phyloP scores from a whole-genome alignment of 2,797 vertebrate species.

The Paedocypris micromegethes region DNA sequence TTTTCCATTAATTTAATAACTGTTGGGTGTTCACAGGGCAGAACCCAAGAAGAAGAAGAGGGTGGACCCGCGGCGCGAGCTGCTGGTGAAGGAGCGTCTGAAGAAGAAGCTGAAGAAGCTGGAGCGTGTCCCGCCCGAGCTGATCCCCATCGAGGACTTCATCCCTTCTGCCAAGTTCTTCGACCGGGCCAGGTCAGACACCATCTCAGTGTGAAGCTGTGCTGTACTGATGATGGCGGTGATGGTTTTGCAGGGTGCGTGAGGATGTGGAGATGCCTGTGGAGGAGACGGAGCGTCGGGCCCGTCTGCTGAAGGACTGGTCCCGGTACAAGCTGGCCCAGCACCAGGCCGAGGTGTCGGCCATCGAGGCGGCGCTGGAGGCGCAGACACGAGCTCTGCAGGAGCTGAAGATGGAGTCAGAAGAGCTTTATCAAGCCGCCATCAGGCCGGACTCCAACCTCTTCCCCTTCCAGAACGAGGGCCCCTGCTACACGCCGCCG shows the following conservation, averaged over 20 bases:
- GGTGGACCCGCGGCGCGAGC: conserved; percentile 78
- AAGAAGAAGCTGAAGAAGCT: conserved; percentile 83
- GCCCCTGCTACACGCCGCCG: conserved; percentile 78
- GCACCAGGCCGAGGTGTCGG: conserved; percentile 69
- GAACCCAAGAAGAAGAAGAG: conserved; percentile 93
- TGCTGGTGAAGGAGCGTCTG: conserved; percentile 77
- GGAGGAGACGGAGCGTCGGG: conserved; percentile 80
- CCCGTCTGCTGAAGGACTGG: conserved; percentile 86
- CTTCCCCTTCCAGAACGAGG: conserved; percentile 78
- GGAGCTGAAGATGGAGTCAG: conserved; percentile 78
- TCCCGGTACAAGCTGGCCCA: conserved; percentile 76
- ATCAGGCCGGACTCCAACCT: conserved; percentile 71
- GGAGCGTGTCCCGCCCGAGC: conserved; percentile 78
- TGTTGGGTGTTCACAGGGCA: conserved; percentile 62
- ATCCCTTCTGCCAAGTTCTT: conserved; percentile 67
- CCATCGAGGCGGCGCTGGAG: conserved; percentile 66
- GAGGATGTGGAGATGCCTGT: conserved; percentile 56
- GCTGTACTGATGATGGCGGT: neutral
- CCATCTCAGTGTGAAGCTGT: too few species aligned
- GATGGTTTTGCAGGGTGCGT: conserved; percentile 65
- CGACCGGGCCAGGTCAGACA: conserved; percentile 74
- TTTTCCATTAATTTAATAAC: neutral
- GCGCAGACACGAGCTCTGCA: conserved; percentile 81
- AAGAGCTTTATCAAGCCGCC: conserved; percentile 79
- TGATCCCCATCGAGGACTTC: conserved; percentile 93